Conservation (phyloP, 2,113 vertebrate genomes). For the Mionectes macconnelli region DNA sequence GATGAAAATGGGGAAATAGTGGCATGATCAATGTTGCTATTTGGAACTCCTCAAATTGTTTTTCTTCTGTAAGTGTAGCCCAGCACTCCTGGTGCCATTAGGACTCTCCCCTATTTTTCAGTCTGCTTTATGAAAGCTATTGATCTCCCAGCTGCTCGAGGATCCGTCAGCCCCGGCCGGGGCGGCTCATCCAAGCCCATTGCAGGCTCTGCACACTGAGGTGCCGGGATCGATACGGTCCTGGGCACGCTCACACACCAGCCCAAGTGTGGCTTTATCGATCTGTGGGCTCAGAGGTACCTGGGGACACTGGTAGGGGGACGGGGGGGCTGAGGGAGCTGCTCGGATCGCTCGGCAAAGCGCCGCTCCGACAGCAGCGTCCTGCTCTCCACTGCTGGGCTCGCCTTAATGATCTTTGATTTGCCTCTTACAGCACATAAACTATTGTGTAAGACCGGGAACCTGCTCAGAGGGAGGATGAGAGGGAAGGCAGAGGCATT, state of each 20-base stretch:
- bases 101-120: slow-evolving; percentile 62
- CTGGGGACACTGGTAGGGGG: not conserved
- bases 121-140: slow-evolving; percentile 69
- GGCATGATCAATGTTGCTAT: slow-evolving; percentile 56
- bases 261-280: not conserved
- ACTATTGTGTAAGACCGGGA: not conserved
- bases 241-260: not conserved
- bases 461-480: not conserved
- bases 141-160: slow-evolving; percentile 50
- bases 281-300: not conserved
- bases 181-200: slow-evolving; percentile 16
- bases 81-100: slow-evolving; percentile 35
- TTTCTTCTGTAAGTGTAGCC: slow-evolving; percentile 50
- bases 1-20: not conserved
- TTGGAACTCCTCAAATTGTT: slow-evolving; percentile 50
- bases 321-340: not conserved
- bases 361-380: not conserved
- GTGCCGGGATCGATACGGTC: not conserved
- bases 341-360: accelerated
- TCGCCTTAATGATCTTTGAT: not conserved
- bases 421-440: slow-evolving; percentile 2
- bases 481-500: not conserved
- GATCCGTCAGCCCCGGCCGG: slow-evolving; percentile 1
- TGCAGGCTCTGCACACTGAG: not conserved
- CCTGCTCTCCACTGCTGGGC: not conserved